Evolutionary conservation across 2,113 vertebrate species (phyloP).

Genomic region (Cyprinus carpio): DNA sequence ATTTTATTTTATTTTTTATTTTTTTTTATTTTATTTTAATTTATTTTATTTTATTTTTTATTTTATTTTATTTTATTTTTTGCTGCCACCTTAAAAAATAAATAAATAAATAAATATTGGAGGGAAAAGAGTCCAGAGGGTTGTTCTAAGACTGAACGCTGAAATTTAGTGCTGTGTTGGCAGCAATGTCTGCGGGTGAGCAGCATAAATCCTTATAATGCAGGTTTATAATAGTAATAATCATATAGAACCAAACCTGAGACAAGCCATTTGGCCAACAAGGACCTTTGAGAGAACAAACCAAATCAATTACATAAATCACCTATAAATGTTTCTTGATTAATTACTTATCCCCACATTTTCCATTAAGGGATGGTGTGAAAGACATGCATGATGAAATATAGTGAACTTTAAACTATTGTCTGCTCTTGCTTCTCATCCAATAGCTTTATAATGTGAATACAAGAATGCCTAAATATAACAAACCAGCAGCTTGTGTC

Average conservation of each 20-base stretch:
- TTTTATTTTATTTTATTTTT: neutral
- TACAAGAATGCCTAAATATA: neutral
- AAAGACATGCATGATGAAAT: neutral
- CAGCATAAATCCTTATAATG: constrained; percentile 37
- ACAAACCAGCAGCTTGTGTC: constrained; percentile 3
- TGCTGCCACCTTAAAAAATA: neutral
- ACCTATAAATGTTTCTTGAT: constrained; percentile 41
- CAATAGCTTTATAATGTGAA: neutral
- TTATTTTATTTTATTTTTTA: no score
- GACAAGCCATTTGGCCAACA: constrained; percentile 40
- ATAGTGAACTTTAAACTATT: neutral
- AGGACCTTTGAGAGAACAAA: constrained; percentile 29
- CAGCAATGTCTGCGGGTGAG: constrained; percentile 33
- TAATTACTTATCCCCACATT: constrained; percentile 26
- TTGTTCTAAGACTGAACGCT: neutral
- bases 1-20: neutral
- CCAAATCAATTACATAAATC: constrained; percentile 49
- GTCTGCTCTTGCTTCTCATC: neutral
- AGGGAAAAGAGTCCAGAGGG: neutral
- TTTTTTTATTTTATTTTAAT: no score
- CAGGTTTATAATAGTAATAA: constrained; percentile 48
- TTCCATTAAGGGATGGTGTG: neutral
- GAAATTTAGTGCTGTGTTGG: constrained; percentile 34
- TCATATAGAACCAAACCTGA: constrained; percentile 36
- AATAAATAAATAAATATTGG: no score